Evolutionary conservation across 1,140 invertebrate genomes (phyloP).

Genomic region (Gryon sp.): DNA sequence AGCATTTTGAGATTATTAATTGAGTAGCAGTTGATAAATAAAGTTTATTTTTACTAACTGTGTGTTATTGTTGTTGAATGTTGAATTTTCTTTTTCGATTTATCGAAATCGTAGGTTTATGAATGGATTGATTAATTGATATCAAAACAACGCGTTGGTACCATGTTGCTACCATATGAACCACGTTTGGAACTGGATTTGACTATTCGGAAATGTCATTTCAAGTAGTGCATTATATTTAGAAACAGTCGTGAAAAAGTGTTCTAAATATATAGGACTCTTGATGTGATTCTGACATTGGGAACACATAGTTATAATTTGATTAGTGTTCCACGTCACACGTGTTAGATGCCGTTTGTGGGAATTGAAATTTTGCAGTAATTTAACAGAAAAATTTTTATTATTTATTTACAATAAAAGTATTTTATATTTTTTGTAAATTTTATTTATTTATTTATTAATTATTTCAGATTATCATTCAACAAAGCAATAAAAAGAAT

Average conservation of each 20-base stretch:
- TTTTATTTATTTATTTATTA: no score
- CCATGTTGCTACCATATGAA: neutral
- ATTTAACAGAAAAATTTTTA: no score
- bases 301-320: constrained; percentile 25
- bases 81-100: neutral
- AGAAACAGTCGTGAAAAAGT: constrained; percentile 14
- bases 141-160: neutral
- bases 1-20: no score
- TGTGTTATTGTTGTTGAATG: no score
- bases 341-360: constrained; percentile 11
- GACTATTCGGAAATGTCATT: neutral
- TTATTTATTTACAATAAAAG: no score
- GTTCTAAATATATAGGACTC: constrained; percentile 15
- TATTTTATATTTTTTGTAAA: no score
- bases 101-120: neutral
- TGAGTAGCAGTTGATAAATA: no score
- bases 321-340: constrained; percentile 22
- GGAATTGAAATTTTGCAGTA: constrained; percentile 1
- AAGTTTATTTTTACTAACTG: no score
- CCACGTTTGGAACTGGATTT: constrained; percentile 2
- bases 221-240: constrained; percentile 7
- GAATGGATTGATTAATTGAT: constrained; percentile 3
- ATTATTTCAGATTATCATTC: no score
- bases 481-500: no score
- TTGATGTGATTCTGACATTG: constrained; percentile 20